A percentile compares a stretch with the other conserved stretches of the same genome.
Conservation (phyloP, 2,113 vertebrate genomes). For the Megalops atlanticus region DNA sequence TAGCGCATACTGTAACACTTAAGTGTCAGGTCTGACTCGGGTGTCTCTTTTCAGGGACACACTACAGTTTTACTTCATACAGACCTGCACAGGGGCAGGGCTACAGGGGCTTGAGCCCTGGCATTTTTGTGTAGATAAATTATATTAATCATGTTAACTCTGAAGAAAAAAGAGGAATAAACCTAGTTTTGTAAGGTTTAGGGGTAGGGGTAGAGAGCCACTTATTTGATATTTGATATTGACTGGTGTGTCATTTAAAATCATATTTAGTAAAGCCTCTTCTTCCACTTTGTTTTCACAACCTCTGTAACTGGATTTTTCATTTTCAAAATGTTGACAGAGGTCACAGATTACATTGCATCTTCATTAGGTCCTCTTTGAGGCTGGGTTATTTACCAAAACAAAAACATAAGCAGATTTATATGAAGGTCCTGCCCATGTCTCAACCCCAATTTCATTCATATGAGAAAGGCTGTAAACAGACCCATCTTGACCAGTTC, state of each 20-base stretch:
- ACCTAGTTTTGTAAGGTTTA: too few relatives aligned
- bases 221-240: too few relatives aligned
- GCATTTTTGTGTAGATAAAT: too few relatives aligned
- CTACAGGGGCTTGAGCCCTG: too few relatives aligned
- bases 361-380: background rate
- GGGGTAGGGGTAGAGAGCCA: too few relatives aligned
- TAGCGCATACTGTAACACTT: background rate
- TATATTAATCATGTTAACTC: background rate
- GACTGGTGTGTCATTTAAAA: too few relatives aligned
- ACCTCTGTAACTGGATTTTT: background rate
- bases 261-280: background rate
- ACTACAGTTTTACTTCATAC: too few relatives aligned
- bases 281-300: background rate
- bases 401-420: background rate
- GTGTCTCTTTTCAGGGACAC: too few relatives aligned
- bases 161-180: background rate
- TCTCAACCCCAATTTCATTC: conserved; percentile 50
- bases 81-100: too few relatives aligned
- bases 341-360: background rate
- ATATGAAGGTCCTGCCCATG: conserved; percentile 39
- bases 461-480: conserved; percentile 50
- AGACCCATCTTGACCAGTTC: conserved; percentile 24
- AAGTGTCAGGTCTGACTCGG: background rate
- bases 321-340: background rate
- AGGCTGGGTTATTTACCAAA: background rate